Evolutionary conservation across 2,113 vertebrate genomes (phyloP).

Genomic region (Entomyzon cyanotis): DNA sequence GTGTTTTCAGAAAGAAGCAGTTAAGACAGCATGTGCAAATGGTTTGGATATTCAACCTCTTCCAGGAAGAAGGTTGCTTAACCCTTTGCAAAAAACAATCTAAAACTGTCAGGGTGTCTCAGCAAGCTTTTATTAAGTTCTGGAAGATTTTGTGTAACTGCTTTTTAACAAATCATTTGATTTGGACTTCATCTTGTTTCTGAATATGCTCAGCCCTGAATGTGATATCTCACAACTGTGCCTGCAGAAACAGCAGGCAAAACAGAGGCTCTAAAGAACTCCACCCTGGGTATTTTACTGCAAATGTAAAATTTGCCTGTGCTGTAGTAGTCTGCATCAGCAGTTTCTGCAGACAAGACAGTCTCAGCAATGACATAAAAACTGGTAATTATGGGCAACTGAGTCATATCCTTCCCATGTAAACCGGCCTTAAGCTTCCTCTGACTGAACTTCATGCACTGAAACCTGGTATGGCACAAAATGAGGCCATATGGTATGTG

Average conservation of each 20-base stretch:
- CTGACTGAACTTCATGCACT: neutral
- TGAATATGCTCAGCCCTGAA: neutral
- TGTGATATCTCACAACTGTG: neutral
- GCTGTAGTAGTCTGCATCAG: neutral
- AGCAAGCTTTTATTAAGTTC: neutral
- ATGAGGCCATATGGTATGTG: neutral
- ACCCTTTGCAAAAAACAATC: neutral
- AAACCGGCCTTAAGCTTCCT: neutral
- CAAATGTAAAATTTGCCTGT: neutral
- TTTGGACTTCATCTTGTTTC: neutral
- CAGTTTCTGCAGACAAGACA: neutral
- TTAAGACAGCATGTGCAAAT: neutral
- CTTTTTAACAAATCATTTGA: neutral
- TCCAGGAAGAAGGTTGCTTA: neutral
- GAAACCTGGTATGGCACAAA: neutral
- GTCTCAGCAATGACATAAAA: neutral
- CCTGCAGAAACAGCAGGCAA: neutral
- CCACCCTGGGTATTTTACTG: neutral
- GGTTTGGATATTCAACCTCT: neutral
- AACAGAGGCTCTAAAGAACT: neutral
- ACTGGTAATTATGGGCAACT: conserved; percentile 10
- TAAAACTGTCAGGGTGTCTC: neutral
- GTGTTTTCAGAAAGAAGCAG: neutral
- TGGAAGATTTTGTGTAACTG: neutral
- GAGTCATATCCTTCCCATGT: conserved; percentile 25